Conservation (phyloP, 1,140 invertebrate species). For the Drosophila chauvacae region DNA sequence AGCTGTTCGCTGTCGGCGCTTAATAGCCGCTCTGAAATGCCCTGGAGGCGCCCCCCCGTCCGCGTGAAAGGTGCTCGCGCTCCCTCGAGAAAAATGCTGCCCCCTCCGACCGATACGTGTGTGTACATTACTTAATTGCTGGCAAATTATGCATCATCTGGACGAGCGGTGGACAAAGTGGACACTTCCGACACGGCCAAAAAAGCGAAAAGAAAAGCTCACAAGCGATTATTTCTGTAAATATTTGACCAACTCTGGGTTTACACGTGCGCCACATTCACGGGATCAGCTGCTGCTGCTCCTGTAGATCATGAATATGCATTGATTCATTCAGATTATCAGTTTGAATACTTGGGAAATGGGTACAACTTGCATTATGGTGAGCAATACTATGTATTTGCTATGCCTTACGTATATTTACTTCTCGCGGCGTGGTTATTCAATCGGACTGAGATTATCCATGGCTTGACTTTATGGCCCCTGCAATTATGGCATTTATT, state of each 20-base stretch:
- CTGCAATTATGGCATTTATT: constrained; percentile 50
- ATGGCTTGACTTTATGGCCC: constrained; percentile 32
- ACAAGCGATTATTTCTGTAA: constrained; percentile 44
- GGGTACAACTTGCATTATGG: constrained; percentile 9
- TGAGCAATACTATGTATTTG: constrained; percentile 1
- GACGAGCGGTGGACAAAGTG: constrained; percentile 34
- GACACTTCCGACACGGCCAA: constrained; percentile 65
- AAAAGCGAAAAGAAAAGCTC: constrained; percentile 16
- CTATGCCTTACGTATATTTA: constrained; percentile 4
- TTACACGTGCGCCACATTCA: constrained; percentile 46
- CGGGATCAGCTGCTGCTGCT: constrained; percentile 28
- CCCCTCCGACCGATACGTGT: constrained; percentile 7
- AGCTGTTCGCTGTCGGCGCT: constrained; percentile 54
- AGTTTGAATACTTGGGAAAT: constrained; percentile 10
- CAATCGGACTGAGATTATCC: constrained; percentile 54
- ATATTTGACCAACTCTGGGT: constrained; percentile 49
- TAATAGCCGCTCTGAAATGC: constrained; percentile 73
- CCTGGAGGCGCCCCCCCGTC: constrained; percentile 55
- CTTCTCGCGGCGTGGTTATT: constrained; percentile 26
- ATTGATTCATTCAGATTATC: background rate
- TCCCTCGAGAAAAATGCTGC: constrained; percentile 1
- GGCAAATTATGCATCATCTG: constrained; percentile 70
- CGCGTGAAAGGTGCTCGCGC: constrained; percentile 64
- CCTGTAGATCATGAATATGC: constrained; percentile 21
- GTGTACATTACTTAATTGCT: constrained; percentile 69